Base-by-base conservation (phyloP, 2,888 invertebrate genomes). In the Diplolepis rosae region DNA sequence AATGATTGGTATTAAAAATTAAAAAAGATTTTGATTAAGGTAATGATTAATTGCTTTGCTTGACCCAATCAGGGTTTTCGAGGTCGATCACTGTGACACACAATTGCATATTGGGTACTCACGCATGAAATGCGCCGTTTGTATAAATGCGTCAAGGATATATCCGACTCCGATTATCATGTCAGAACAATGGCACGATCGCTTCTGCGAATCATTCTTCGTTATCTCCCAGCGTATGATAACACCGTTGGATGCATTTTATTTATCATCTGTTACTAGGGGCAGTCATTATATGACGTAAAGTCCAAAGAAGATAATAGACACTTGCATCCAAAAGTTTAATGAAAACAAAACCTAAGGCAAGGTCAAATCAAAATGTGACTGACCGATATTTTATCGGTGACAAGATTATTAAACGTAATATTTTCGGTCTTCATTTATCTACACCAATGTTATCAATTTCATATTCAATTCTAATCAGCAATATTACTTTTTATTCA, bases 151-250 rank as follows among this genome's bases (percentile, higher is more conserved):
- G 28, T 11, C 50, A 50, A 51, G 35, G 52, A 67, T 48, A 67
- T 42, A 39, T 48, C 22, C 67, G 24, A 67, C 18, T 28, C 27
- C 3, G 39, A 61, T 61, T 61, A 61, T 61, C 56, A 61, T 61
- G 56, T 61, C 35, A 69, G 77, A 78, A 79, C 79, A 75, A 78
- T 79, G 70, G 79, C 71, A 73, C 75, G 74, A 77, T 75, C 74
- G 76, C 75, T 78, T 75, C 74, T 75, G 74, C 52, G 74, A 73
- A 72, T 65, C 71, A 66, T 65, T 61, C 68, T 35, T 56, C 74
- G 66, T 74, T 74, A 75, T 72, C 75, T 69, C 35, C 68, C 71
- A 65, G 65, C 66, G 35, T 45, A 13, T 52, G 69, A 74, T 77
- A 77, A 74, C 65, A 48, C 27, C 27, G 66, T 24, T 35, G n/a